Evolutionary conservation across 2,113 vertebrate species (phyloP).

Genomic region (Phalacrocorax pelagicus): DNA sequence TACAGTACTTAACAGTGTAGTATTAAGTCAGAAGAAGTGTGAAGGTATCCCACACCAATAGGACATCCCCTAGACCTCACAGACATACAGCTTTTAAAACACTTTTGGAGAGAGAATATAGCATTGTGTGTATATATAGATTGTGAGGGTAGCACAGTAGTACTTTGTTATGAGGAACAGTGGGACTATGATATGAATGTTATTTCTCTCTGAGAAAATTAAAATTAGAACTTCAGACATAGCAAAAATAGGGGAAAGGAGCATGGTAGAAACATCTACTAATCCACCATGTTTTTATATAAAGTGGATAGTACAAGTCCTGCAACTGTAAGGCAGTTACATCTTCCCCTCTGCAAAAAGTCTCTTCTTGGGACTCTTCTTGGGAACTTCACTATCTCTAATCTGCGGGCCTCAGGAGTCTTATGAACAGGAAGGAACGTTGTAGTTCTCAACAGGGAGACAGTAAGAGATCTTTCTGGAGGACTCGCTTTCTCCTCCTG

Average conservation of each 20-base stretch:
- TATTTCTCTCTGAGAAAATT: background rate
- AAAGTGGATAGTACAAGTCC: accelerated
- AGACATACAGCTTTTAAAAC: background rate
- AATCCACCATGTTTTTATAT: accelerated
- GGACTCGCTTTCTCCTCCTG: background rate
- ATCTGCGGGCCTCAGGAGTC: background rate
- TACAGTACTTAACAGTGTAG: background rate
- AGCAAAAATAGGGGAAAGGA: background rate
- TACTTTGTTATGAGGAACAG: background rate
- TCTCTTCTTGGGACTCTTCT: background rate
- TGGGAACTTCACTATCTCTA: background rate
- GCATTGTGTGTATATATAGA: background rate
- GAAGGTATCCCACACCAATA: background rate
- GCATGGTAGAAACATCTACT: background rate
- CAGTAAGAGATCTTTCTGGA: background rate
- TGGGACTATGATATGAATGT: background rate
- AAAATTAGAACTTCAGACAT: background rate
- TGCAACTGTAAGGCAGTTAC: background rate
- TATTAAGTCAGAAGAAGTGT: background rate
- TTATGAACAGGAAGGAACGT: background rate
- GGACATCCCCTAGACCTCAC: background rate
- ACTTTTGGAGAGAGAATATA: background rate
- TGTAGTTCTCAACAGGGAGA: background rate
- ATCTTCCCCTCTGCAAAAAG: background rate
- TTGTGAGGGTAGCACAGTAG: background rate